Evolutionary conservation across 1,140 invertebrate genomes (phyloP), one percentile per base, ranked within the genome.

Genomic region (Drosophila serrata): DNA sequence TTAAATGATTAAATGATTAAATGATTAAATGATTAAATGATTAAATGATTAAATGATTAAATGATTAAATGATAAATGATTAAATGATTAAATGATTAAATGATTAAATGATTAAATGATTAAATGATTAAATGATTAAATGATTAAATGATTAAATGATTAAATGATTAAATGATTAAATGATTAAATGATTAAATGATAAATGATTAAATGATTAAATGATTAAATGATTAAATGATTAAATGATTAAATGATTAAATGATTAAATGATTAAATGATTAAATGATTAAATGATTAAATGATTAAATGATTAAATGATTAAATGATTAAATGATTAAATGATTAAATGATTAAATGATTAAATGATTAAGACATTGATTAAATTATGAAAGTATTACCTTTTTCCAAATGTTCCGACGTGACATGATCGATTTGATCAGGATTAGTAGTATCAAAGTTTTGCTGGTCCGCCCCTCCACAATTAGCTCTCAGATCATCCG

Each of bases 391-490:
- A 17, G 9, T 19, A 45, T 24, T 48, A 85, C 85, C 85, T 67
- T 39, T 75, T 64, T 75, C 69, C 37, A 27, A 55, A 11, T 24
- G 19, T 11, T 55, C 33, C 19, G 35, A 24, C 19, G 22, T n/a
- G 7, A 51, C 8, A 1, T 72, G 73, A 58, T 91, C 77, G 13
- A 75, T 56, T 8, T 77, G 59, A 11, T 79, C 87, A 7, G 61
- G 55, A 56, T 73, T 76, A 8, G 84, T 92, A 0, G 91, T 92
- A 24, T 92, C 90, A 40, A 84, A 92, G 19, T 91, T 91, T 31
- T 79, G 65, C 15, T 81, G 69, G 65, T 92, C 90, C 13, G 55
- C 1, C 77, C 75, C 40, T 56, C 37, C 33, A 55, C 19, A 78
- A 29, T 69, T 64, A 2, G 58, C 61, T 67, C 84, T 92, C 27